Evolutionary conservation across 1,140 invertebrate species (phyloP).

Genomic region (Homalodisca vitripennis): DNA sequence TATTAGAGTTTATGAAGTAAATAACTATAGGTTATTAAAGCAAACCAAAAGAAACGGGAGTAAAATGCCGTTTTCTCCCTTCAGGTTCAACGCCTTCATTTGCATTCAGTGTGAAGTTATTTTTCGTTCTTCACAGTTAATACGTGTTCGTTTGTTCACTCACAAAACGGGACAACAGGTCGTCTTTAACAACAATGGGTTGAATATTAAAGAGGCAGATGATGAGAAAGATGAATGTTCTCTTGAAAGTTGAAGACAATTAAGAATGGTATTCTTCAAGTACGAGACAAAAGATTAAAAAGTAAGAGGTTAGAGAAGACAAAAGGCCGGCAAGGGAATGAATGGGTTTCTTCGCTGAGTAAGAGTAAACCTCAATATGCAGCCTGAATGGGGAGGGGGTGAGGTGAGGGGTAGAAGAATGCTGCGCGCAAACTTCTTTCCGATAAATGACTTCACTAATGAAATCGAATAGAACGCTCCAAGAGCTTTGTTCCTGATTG

Average conservation of each 20-base stretch:
- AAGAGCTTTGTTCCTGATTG: slow-evolving; percentile 18
- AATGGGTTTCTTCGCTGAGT: slow-evolving; percentile 10
- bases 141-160: not conserved
- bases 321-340: slow-evolving; percentile 1
- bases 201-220: not conserved
- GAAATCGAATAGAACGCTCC: slow-evolving; percentile 19
- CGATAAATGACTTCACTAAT: slow-evolving; percentile 22
- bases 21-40: no score
- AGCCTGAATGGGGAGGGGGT: not conserved
- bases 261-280: slow-evolving; percentile 25
- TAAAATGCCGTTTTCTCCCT: no score
- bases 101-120: no score
- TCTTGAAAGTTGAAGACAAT: slow-evolving; percentile 15
- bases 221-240: slow-evolving; percentile 1
- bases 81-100: no score
- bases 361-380: slow-evolving; percentile 20
- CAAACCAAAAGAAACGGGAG: no score
- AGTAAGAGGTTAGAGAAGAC: slow-evolving; percentile 24
- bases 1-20: no score
- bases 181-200: not conserved
- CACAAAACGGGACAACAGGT: not conserved
- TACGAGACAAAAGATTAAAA: slow-evolving; percentile 24
- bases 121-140: not conserved
- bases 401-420: not conserved
- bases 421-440: slow-evolving; percentile 14